These are phyloP conservation scores for Erythrocercus mccallii DNA, from an alignment of 2,113 vertebrate species.

Conservation along the genomic window DNA sequence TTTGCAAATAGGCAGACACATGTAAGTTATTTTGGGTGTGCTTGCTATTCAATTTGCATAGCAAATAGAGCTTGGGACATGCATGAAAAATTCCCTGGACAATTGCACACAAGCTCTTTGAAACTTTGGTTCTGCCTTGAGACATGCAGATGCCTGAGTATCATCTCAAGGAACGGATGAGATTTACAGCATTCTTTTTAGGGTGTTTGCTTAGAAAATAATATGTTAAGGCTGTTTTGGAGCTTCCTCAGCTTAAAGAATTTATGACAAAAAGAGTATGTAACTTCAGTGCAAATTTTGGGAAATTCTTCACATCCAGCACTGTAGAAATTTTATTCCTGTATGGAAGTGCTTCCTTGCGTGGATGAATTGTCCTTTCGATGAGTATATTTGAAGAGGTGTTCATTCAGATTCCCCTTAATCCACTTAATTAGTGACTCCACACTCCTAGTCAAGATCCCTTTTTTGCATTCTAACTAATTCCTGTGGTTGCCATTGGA, in stretches of 20 bases:
- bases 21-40: neutral
- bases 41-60: constrained; percentile 16
- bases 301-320: neutral
- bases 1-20: constrained; percentile 5
- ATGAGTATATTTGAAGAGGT: neutral
- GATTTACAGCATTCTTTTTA: constrained; percentile 1
- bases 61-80: neutral
- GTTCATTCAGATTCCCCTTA: neutral
- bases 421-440: neutral
- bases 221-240: neutral
- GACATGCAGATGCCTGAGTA: neutral
- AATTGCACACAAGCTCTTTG: neutral
- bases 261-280: neutral
- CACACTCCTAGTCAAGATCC: neutral
- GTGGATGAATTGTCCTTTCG: neutral
- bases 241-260: neutral
- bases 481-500: neutral
- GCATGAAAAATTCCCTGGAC: neutral
- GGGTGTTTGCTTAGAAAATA: neutral
- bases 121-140: neutral
- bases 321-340: neutral
- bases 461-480: neutral
- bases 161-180: neutral
- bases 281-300: neutral
- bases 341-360: neutral